Conservation (phyloP, 2,888 invertebrate genomes). For the Limenitis camilla region DNA sequence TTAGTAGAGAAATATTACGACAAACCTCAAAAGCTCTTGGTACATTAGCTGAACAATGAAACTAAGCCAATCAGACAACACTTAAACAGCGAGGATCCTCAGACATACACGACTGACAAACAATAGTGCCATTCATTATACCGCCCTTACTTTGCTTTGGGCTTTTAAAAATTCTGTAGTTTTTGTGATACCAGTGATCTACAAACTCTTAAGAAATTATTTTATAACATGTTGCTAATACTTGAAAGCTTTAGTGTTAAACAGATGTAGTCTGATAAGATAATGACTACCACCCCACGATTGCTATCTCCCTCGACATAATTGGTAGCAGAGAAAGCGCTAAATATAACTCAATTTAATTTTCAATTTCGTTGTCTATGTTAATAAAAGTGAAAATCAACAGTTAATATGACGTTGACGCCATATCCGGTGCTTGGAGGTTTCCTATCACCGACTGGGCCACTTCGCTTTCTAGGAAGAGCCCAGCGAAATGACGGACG, state of each 20-base stretch:
- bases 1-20: not conserved
- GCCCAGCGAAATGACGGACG: conserved; percentile 52
- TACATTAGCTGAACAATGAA: conserved; percentile 5
- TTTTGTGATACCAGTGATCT: not conserved
- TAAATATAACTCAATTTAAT: conserved; percentile 16
- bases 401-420: conserved; percentile 45
- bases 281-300: conserved; percentile 36
- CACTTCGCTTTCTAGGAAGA: conserved; percentile 66
- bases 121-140: conserved; percentile 6
- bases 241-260: conserved; percentile 1
- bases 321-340: conserved; percentile 13
- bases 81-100: not conserved
- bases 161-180: not conserved
- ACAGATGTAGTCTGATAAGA: conserved; percentile 41
- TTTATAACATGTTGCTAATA: not conserved
- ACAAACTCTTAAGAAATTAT: not conserved
- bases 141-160: not conserved
- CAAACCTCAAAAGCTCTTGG: not conserved
- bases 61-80: conserved; percentile 2
- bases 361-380: conserved; percentile 22
- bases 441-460: conserved; percentile 49
- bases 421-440: conserved; percentile 44
- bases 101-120: not conserved
- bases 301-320: conserved; percentile 6
- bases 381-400: conserved; percentile 64